A percentile compares a stretch with the other conserved stretches of the same genome.
Evolutionary conservation across 2,888 invertebrate genomes (phyloP).

Genomic region (Folsomia candida): DNA sequence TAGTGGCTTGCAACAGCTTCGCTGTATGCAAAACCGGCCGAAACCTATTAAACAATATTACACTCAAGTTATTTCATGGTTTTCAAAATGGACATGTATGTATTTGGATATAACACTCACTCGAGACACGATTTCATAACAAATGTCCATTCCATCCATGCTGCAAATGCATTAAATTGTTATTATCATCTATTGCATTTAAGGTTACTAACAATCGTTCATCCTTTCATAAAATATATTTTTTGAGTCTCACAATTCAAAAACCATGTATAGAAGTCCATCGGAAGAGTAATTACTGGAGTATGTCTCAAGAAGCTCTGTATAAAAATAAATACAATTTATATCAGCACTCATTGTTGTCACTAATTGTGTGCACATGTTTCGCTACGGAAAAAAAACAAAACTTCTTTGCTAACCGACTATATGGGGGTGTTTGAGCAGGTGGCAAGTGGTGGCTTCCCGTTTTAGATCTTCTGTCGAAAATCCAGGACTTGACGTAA

Average conservation of each 20-base stretch:
- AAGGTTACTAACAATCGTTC: background rate
- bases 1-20: conserved; percentile 99
- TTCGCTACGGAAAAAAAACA: too few species aligned
- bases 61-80: background rate
- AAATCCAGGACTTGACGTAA: conserved; percentile 92
- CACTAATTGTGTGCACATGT: too few species aligned
- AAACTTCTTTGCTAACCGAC: too few species aligned
- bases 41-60: background rate
- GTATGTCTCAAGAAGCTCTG: conserved; percentile 96
- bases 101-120: conserved; percentile 80
- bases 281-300: too few species aligned
- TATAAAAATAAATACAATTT: too few species aligned
- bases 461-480: conserved; percentile 96
- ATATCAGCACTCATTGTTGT: too few species aligned
- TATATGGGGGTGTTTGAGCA: conserved; percentile 98
- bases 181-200: conserved; percentile 1
- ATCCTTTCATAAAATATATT: background rate
- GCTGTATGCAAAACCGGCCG: conserved; percentile 90
- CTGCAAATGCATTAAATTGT: conserved; percentile 61
- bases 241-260: conserved; percentile 87
- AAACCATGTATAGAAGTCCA: conserved; percentile 98
- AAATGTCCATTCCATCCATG: conserved; percentile 97
- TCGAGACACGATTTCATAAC: conserved; percentile 94
- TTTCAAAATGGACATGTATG: too few species aligned
- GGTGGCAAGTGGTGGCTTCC: conserved; percentile 97